Conservation (phyloP, 2,797 vertebrate species). For the Liparis tanakae region DNA sequence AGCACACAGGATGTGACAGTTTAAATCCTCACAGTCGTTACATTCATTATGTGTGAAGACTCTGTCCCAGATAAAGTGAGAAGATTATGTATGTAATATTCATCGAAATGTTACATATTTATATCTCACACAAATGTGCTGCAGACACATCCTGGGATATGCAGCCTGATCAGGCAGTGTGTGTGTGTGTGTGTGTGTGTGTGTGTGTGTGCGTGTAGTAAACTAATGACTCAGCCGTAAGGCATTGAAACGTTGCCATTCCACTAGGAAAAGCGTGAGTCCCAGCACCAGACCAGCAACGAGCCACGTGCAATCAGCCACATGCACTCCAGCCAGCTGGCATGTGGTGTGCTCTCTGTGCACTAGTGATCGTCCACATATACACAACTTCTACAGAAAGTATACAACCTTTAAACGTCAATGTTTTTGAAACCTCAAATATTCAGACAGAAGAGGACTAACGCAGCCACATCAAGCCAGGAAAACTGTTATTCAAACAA, state of each 20-base stretch:
- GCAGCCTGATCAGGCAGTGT: neutral
- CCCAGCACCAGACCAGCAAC: constrained; percentile 47
- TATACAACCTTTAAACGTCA: constrained; percentile 5
- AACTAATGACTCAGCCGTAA: constrained; percentile 47
- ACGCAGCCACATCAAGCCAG: neutral
- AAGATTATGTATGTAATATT: constrained; percentile 72
- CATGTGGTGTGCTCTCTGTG: too few relatives aligned
- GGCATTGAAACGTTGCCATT: constrained; percentile 48
- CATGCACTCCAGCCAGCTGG: constrained; percentile 22
- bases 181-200: constrained; percentile 28
- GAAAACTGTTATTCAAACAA: neutral
- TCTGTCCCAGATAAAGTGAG: constrained; percentile 59
- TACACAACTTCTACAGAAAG: neutral
- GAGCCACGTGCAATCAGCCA: constrained; percentile 52
- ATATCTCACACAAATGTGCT: constrained; percentile 44
- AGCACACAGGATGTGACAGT: constrained; percentile 16
- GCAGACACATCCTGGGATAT: constrained; percentile 30
- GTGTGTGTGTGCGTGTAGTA: constrained; percentile 30
- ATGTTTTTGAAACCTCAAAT: constrained; percentile 2
- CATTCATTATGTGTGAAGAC: constrained; percentile 36
- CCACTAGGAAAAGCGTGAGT: constrained; percentile 47
- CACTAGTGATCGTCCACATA: neutral
- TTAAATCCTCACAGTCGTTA: constrained; percentile 10
- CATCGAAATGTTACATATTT: constrained; percentile 66
- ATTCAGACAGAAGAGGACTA: neutral